Base-by-base conservation (phyloP, 2,113 vertebrate species). In the Cheirogaleus medius region DNA sequence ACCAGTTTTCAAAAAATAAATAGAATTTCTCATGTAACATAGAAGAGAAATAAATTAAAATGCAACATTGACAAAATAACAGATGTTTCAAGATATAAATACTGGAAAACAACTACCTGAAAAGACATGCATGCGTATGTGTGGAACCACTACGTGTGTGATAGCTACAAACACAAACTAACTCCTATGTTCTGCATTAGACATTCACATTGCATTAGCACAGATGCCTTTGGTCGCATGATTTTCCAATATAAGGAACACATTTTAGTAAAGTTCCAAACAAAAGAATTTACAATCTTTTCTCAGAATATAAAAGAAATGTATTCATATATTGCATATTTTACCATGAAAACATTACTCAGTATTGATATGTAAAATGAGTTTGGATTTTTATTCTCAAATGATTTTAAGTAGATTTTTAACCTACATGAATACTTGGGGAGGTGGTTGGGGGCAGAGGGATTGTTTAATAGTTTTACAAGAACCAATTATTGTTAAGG, bases 241-340 rank as follows among this genome's bases (percentile, higher is more conserved):
- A 32, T 29, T 97, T 91, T 91, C 78, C 82, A 89, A 25, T 32
- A 47, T 1, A 85, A 20, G 54, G 32, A 66, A 8, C 20, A 82
- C 85, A 20, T 63, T n/a, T 94, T 86, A 77, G n/a, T 87, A 64
- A 92, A 71, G 11, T 91, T 81, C 21, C 47, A 54, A 97, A 85
- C 63, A 68, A 87, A 94, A 37, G 12, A 56, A 80, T 81, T 94
- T 68, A 74, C 9, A 69, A 68, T 77, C n/a, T 42, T 71, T 21
- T 37, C 44, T 42, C 42, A 73, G 56, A 77, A n/a, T 54, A n/a
- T 29, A 69, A 1, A 71, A 68, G 18, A 96, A 93, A 52, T 81
- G 1, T 8, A 17, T 76, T 60, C 8, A 73, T 39, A 44, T n/a
- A 63, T 37, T 84, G 7, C 5, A 37, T 23, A 64, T 52, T 56